Evolutionary conservation across 2,113 vertebrate genomes (phyloP).

Genomic region (Ovis canadensis): DNA sequence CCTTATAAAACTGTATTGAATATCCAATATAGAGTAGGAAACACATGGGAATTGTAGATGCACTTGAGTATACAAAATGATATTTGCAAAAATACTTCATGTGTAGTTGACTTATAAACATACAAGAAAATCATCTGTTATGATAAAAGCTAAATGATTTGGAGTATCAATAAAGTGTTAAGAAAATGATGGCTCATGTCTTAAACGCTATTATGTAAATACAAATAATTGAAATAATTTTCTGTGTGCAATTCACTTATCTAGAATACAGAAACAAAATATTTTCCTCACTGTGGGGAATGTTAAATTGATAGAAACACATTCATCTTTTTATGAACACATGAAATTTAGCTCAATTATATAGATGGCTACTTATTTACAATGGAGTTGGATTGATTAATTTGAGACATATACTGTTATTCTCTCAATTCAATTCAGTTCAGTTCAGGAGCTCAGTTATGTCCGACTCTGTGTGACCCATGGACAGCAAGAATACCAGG

Average conservation of each 20-base stretch:
- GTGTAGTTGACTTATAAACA: not conserved
- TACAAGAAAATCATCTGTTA: not conserved
- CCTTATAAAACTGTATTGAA: not conserved
- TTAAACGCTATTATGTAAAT: not conserved
- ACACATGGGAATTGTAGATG: not conserved
- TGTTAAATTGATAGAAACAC: not conserved
- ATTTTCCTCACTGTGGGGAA: not conserved
- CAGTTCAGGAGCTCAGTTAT: not conserved
- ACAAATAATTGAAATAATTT: not conserved
- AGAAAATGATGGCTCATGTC: not conserved
- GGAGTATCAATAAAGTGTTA: not conserved
- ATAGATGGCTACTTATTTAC: not conserved
- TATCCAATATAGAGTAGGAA: not conserved
- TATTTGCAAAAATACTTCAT: not conserved
- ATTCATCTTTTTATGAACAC: not conserved
- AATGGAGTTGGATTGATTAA: not conserved
- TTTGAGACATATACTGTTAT: not conserved
- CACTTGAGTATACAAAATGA: not conserved
- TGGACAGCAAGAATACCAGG: not conserved
- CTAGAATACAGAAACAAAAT: not conserved
- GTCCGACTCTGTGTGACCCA: not conserved
- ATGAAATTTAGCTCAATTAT: not conserved
- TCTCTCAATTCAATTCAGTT: not conserved
- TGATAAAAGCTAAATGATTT: not conserved
- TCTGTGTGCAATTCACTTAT: not conserved